Conservation (phyloP, 1,140 invertebrate species). For the Callitettix versicolor region DNA sequence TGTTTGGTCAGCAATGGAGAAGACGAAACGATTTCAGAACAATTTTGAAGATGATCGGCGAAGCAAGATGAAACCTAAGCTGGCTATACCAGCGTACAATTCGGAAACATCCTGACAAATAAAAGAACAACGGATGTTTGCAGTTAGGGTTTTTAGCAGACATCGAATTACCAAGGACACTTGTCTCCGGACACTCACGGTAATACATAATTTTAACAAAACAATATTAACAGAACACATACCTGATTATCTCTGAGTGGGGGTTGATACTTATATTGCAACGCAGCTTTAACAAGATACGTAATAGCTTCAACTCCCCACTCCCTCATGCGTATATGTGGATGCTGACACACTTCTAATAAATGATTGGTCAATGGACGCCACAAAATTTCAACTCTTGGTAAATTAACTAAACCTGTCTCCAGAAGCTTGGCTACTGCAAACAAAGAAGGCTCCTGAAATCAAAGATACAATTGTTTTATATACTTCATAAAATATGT, state of each 20-base stretch:
- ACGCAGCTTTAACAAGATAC: constrained; percentile 84
- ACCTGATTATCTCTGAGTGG: constrained; percentile 79
- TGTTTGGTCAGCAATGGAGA: too few species aligned
- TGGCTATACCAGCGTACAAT: too few species aligned
- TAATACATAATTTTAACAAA: too few species aligned
- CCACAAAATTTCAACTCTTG: constrained; percentile 90
- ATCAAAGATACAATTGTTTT: constrained; percentile 14
- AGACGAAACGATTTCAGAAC: too few species aligned
- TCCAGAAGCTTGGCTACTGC: constrained; percentile 94
- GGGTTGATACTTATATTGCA: constrained; percentile 75
- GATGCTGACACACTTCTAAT: constrained; percentile 91
- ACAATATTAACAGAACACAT: constrained; percentile 18
- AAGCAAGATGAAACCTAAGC: too few species aligned
- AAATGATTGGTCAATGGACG: constrained; percentile 92
- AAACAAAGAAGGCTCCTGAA: constrained; percentile 87
- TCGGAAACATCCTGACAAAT: too few species aligned
- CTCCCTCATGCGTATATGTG: constrained; percentile 87
- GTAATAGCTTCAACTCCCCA: constrained; percentile 97
- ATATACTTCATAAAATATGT: too few species aligned
- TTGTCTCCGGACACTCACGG: too few species aligned
- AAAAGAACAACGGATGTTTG: too few species aligned
- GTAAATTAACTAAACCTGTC: constrained; percentile 89
- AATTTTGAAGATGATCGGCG: too few species aligned
- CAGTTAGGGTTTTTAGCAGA: too few species aligned
- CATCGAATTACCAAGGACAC: too few species aligned